A percentile compares a stretch with the other conserved stretches of the same genome.
Conservation (phyloP, 2,888 invertebrate genomes). For the Drosophila kanekoi region DNA sequence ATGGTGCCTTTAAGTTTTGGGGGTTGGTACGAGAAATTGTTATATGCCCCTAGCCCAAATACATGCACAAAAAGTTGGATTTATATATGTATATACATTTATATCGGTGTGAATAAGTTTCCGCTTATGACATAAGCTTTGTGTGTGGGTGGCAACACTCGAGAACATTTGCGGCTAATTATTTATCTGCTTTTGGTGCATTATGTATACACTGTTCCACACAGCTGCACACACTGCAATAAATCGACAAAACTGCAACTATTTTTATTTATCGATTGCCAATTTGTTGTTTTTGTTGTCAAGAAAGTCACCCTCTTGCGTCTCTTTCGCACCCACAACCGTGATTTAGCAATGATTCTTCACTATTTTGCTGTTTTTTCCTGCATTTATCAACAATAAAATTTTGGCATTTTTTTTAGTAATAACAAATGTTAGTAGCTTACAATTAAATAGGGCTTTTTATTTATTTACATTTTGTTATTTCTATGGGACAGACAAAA, state of each 20-base stretch:
- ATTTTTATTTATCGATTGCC: conserved; percentile 40
- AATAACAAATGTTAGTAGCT: conserved; percentile 39
- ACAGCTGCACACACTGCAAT: conserved; percentile 19
- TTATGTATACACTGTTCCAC: conserved; percentile 8
- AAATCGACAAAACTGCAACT: conserved; percentile 35
- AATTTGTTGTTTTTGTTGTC: conserved; percentile 28
- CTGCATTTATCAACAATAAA: conserved; percentile 12
- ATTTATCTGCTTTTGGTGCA: conserved; percentile 4
- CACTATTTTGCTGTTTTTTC: conserved; percentile 4
- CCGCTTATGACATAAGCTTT: conserved; percentile 53
- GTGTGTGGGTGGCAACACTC: conserved; percentile 13
- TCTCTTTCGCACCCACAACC: conserved; percentile 27
- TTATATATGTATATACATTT: background rate
- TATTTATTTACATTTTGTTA: conserved; percentile 20
- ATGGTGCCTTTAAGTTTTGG: conserved; percentile 12
- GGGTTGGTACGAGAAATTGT: conserved; percentile 43
- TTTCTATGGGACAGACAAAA: conserved; percentile 54
- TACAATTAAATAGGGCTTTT: conserved; percentile 38
- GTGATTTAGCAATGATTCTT: conserved; percentile 23
- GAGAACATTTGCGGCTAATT: conserved; percentile 12
- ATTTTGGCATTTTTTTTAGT: conserved; percentile 28
- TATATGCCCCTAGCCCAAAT: conserved; percentile 8
- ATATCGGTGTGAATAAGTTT: conserved; percentile 40
- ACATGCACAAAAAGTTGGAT: background rate
- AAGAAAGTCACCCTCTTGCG: conserved; percentile 16